phyloP scores from a whole-genome alignment of 64 coral and sea anemone genomes.

The Anthopleura sola region DNA sequence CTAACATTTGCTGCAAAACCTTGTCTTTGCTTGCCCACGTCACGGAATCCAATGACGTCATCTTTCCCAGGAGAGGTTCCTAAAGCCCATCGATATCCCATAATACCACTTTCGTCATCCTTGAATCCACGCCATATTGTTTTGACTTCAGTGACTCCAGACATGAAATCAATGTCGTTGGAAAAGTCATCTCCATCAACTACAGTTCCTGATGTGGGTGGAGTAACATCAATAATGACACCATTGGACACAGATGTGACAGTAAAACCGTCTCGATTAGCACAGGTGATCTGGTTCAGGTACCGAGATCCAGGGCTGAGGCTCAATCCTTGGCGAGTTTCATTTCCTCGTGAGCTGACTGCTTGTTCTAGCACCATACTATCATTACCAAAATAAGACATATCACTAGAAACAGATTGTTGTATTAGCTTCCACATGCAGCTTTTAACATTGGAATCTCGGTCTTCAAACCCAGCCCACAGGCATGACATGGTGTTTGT shows the following conservation, averaged over 20 bases:
- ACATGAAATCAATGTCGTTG: conserved; percentile 53
- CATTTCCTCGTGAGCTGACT: conserved; percentile 45
- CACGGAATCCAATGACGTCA: conserved; percentile 56
- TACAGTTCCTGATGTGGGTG: conserved; percentile 48
- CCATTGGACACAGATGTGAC: conserved; percentile 74
- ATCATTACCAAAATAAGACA: conserved; percentile 65
- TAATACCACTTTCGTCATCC: conserved; percentile 80
- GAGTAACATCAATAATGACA: conserved; percentile 73
- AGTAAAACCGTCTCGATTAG: conserved; percentile 79
- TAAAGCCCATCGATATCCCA: conserved; percentile 72
- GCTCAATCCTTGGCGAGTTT: conserved; percentile 44
- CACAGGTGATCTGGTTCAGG: conserved; percentile 62
- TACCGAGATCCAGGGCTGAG: conserved; percentile 74
- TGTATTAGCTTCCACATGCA: conserved; percentile 72
- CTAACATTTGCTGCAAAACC: conserved; percentile 57
- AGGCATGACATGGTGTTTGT: conserved; percentile 27
- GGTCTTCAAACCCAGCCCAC: conserved; percentile 78
- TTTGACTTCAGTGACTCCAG: conserved; percentile 27
- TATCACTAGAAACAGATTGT: conserved; percentile 57
- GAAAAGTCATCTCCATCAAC: conserved; percentile 38
- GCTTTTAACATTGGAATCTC: conserved; percentile 47
- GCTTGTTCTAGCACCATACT: conserved; percentile 49
- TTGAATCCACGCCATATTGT: conserved; percentile 59
- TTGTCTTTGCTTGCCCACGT: conserved; percentile 47
- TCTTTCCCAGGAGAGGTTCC: conserved; percentile 61